Conservation (phyloP, 1,140 invertebrate species). For the Artemia franciscana region DNA sequence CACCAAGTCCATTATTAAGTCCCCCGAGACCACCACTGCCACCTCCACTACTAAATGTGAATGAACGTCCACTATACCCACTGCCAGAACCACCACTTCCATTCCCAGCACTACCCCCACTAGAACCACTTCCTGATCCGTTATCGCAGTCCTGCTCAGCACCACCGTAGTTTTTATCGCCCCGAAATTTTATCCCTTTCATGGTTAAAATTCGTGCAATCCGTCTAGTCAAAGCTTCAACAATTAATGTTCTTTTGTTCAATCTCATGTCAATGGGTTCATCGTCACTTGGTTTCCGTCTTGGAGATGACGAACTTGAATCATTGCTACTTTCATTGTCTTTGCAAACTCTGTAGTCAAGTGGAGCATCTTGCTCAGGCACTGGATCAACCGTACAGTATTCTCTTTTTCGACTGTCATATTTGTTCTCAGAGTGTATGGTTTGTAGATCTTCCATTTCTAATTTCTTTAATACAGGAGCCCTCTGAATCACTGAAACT, state of each 20-base stretch:
- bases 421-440: slow-evolving; percentile 21
- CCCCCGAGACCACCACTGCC: slow-evolving; percentile 6
- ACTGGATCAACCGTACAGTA: slow-evolving; percentile 20
- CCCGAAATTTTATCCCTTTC: slow-evolving; percentile 21
- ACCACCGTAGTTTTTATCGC: slow-evolving; percentile 12
- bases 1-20: background rate
- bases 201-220: slow-evolving; percentile 18
- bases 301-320: slow-evolving; percentile 24
- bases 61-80: slow-evolving; percentile 51
- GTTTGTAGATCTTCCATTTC: slow-evolving; percentile 19
- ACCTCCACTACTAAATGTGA: slow-evolving; percentile 3
- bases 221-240: slow-evolving; percentile 20
- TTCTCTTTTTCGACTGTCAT: slow-evolving; percentile 6
- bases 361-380: slow-evolving; percentile 50
- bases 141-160: slow-evolving; percentile 33
- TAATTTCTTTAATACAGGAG: slow-evolving; percentile 26
- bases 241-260: slow-evolving; percentile 22
- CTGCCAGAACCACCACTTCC: slow-evolving; percentile 24
- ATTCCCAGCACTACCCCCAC: slow-evolving; percentile 23
- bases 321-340: slow-evolving; percentile 22
- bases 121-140: slow-evolving; percentile 39
- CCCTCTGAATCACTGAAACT: slow-evolving; percentile 56
- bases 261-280: slow-evolving; percentile 14
- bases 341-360: slow-evolving; percentile 54
- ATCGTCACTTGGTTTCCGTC: slow-evolving; percentile 13